A percentile compares a stretch with the other conserved stretches of the same genome.
These are phyloP conservation scores for Emys orbicularis DNA, from an alignment of 2,797 vertebrate genomes.

Conservation along the genomic window DNA sequence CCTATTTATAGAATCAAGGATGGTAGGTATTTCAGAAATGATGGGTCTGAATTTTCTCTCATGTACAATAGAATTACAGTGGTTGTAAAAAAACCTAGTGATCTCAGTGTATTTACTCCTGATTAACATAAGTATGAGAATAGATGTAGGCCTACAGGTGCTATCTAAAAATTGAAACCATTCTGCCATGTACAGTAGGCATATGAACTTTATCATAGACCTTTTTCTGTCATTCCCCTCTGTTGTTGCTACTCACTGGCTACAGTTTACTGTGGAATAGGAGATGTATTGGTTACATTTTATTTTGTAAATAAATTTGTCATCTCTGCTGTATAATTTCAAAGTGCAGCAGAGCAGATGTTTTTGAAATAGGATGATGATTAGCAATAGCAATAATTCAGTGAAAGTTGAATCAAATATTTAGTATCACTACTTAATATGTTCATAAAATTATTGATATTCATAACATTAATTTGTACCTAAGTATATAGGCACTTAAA, in stretches of 20 bases:
- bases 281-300: background rate
- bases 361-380: background rate
- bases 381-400: background rate
- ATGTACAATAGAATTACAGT: background rate
- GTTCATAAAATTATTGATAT: background rate
- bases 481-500: background rate
- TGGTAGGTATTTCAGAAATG: background rate
- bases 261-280: background rate
- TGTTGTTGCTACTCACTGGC: background rate
- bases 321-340: background rate
- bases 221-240: background rate
- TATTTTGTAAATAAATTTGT: background rate
- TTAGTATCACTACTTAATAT: background rate
- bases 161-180: background rate
- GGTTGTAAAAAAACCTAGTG: background rate
- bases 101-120: background rate
- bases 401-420: background rate
- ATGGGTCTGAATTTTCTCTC: background rate
- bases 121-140: background rate
- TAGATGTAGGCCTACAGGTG: background rate
- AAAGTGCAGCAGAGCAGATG: background rate
- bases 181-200: background rate
- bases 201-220: background rate
- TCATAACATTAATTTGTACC: background rate
- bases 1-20: background rate